These are phyloP conservation scores for Macquaria ambigua DNA, from an alignment of 2,113 vertebrate genomes.

Conservation along the genomic window DNA sequence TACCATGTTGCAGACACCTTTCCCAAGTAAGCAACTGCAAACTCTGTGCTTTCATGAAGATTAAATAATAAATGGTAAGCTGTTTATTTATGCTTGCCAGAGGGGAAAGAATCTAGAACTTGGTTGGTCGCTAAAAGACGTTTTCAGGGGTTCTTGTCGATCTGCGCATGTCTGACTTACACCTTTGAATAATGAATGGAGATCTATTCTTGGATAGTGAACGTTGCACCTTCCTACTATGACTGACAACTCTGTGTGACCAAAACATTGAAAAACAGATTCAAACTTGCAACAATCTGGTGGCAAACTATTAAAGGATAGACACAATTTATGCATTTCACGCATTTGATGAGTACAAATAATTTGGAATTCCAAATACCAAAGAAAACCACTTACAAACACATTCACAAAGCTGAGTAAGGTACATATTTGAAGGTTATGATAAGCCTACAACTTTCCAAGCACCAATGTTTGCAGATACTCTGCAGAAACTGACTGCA, in stretches of 20 bases:
- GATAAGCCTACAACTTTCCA: background rate
- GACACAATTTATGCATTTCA: background rate
- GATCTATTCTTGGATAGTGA: constrained; percentile 26
- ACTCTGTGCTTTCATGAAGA: constrained; percentile 32
- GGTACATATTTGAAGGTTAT: background rate
- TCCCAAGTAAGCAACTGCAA: background rate
- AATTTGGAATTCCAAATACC: background rate
- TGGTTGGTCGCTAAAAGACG: background rate
- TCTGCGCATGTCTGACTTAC: constrained; percentile 18
- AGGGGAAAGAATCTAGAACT: constrained; percentile 10
- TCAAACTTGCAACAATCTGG: background rate
- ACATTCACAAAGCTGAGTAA: background rate
- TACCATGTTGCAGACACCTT: background rate
- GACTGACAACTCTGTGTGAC: constrained; percentile 14
- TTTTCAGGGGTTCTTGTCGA: constrained; percentile 20
- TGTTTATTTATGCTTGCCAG: constrained; percentile 28
- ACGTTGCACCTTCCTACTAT: background rate
- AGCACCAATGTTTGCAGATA: background rate
- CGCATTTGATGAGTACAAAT: background rate
- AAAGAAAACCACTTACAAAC: background rate
- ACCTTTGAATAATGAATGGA: constrained; percentile 52
- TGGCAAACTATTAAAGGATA: background rate
- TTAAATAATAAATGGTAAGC: constrained; percentile 44
- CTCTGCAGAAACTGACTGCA: background rate
- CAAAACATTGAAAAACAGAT: background rate